A percentile compares a stretch with the other conserved stretches of the same genome.
phyloP scores from a whole-genome alignment of 2,797 vertebrate species.

The Philypnodon macrostomus region DNA sequence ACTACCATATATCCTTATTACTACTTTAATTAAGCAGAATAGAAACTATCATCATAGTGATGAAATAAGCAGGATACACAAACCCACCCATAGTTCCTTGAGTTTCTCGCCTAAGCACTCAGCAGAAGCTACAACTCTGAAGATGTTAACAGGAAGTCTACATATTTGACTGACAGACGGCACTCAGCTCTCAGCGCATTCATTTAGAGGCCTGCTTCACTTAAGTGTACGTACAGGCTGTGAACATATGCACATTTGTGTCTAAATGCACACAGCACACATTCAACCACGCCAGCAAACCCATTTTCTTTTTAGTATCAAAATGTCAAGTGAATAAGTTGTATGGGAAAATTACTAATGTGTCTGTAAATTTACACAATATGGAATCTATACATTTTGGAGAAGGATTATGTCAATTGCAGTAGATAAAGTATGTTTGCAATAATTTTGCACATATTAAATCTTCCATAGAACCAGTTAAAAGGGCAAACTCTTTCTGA shows the following conservation, averaged over 20 bases:
- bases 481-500: too few relatives aligned
- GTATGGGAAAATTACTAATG: too few relatives aligned
- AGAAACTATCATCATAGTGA: slow-evolving; percentile 9
- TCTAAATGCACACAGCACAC: slow-evolving; percentile 3
- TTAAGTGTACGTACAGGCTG: neutral
- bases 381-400: too few relatives aligned
- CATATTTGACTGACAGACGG: slow-evolving; percentile 30
- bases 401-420: too few relatives aligned
- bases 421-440: too few relatives aligned
- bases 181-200: neutral
- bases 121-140: slow-evolving; percentile 21
- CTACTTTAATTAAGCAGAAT: neutral
- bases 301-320: too few relatives aligned
- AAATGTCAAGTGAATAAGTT: too few relatives aligned
- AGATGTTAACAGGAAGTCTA: slow-evolving; percentile 51
- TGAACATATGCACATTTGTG: slow-evolving; percentile 3
- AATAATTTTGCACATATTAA: too few relatives aligned
- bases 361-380: neutral
- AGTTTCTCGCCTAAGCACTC: slow-evolving; percentile 30
- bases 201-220: neutral
- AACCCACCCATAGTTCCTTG: slow-evolving; percentile 44
- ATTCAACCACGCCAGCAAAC: neutral
- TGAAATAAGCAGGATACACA: slow-evolving; percentile 12
- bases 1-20: neutral
- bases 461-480: too few relatives aligned